Percentiles rank a stretch among this genome's conserved stretches.
These are phyloP conservation scores for Conops quadrifasciatus DNA, from an alignment of 2,888 invertebrate genomes.

Conservation along the genomic window DNA sequence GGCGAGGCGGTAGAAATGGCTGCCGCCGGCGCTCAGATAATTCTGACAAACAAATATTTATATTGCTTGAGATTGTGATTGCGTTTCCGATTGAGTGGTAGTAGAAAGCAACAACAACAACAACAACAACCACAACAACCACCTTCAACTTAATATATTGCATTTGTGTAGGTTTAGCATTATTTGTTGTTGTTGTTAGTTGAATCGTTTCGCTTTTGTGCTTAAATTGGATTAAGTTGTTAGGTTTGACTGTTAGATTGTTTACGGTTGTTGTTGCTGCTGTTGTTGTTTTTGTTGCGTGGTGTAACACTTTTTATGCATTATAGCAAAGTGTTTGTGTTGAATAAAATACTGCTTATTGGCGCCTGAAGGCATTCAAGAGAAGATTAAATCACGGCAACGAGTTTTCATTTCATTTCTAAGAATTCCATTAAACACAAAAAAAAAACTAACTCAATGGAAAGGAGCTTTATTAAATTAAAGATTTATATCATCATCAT, in stretches of 20 bases:
- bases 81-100: conserved; percentile 18
- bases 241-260: conserved; percentile 8
- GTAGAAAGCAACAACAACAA: background rate
- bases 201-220: background rate
- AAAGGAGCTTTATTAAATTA: no score
- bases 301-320: no score
- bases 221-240: conserved; percentile 32
- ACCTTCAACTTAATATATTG: background rate
- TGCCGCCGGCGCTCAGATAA: conserved; percentile 20
- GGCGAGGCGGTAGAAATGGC: background rate
- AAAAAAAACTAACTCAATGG: background rate
- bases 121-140: background rate
- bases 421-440: conserved; percentile 2
- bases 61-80: conserved; percentile 62
- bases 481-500: no score
- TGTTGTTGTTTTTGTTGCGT: background rate
- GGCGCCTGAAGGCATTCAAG: background rate
- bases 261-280: background rate
- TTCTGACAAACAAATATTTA: conserved; percentile 60
- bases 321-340: background rate
- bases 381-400: background rate
- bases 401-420: background rate
- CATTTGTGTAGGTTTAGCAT: background rate
- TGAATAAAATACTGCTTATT: conserved; percentile 18
- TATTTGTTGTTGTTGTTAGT: background rate